Percentiles rank a stretch among this genome's conserved stretches.
These are phyloP conservation scores for Bombylius major DNA, from an alignment of 2,888 invertebrate species.

Conservation along the genomic window DNA sequence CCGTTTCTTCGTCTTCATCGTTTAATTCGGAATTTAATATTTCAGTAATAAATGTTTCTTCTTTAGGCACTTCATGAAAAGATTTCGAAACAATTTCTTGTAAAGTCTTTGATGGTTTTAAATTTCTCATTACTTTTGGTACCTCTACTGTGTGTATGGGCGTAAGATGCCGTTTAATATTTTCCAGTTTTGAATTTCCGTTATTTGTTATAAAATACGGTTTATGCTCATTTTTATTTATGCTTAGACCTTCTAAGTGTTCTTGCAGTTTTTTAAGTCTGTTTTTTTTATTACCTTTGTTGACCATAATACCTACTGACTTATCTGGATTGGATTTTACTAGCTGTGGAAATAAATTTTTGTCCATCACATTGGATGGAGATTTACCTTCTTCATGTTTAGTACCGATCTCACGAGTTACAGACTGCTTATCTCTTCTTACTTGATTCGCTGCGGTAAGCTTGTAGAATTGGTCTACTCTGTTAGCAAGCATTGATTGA, in stretches of 20 bases:
- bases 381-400: conserved; percentile 40
- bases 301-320: neutral
- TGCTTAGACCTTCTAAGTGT: conserved; percentile 43
- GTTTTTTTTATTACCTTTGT: conserved; percentile 42
- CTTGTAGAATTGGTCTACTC: conserved; percentile 29
- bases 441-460: conserved; percentile 39
- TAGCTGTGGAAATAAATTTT: conserved; percentile 12
- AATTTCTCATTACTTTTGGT: conserved; percentile 51
- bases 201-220: conserved; percentile 17
- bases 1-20: conserved; percentile 81
- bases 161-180: conserved; percentile 50
- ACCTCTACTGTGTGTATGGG: conserved; percentile 59
- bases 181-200: conserved; percentile 30
- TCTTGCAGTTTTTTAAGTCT: conserved; percentile 59
- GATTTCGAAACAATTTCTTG: conserved; percentile 49
- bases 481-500: no score
- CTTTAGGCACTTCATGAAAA: conserved; percentile 26
- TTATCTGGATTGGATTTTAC: conserved; percentile 13
- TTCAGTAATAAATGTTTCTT: conserved; percentile 22
- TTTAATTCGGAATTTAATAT: conserved; percentile 47
- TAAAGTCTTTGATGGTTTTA: conserved; percentile 48
- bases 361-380: conserved; percentile 38
- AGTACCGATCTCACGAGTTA: no score
- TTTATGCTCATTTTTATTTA: conserved; percentile 37
- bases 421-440: no score